Evolutionary conservation across 2,888 invertebrate genomes (phyloP), one percentile per base, ranked within the genome.

Genomic region (Julus scandinavius): DNA sequence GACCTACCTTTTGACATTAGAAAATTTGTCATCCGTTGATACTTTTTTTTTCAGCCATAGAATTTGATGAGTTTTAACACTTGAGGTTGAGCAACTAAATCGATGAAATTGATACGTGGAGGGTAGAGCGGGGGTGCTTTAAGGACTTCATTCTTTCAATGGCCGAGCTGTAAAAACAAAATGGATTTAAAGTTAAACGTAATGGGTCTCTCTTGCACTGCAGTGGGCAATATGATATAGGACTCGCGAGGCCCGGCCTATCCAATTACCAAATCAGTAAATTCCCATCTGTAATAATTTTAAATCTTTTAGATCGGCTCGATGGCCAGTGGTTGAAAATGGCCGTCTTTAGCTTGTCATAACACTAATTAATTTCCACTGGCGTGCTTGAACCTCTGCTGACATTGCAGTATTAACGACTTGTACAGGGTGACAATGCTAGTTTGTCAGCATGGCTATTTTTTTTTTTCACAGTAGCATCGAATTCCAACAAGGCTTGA

Each of bases 1-100:
- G 85, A 85, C 85, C 85, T 85, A 85, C 85, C 85, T 85, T 85
- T 85, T 85, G 85, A 85, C 85, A 85, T 85, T 85, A 85, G 85
- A 85, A 85, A 85, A 85, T 85, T 85, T 85, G 85, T 85, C 85
- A 85, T 85, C 85, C 41, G 85, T 49, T 85, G 49, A 85, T 85
- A 85, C 49, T 72, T 72, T 72, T 85, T 85, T 85, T 85, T 85
- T 85, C 85, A 85, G 49, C 87, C 87, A 87, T 87, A 54, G 87
- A 87, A 87, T 87, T 87, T 87, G 87, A 87, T 87, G 87, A 87
- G 87, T 87, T 87, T 87, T 87, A 87, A 87, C 87, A 87, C 87
- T 87, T 80, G 45, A 87, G 72, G 63, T 87, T 87, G 40, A 50
- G 50, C 40, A 63, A 87, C 63, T 80, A 87, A 87, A 87, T 87